Evolutionary conservation across 2,113 vertebrate species (phyloP).

Genomic region (Zosterops lateralis): DNA sequence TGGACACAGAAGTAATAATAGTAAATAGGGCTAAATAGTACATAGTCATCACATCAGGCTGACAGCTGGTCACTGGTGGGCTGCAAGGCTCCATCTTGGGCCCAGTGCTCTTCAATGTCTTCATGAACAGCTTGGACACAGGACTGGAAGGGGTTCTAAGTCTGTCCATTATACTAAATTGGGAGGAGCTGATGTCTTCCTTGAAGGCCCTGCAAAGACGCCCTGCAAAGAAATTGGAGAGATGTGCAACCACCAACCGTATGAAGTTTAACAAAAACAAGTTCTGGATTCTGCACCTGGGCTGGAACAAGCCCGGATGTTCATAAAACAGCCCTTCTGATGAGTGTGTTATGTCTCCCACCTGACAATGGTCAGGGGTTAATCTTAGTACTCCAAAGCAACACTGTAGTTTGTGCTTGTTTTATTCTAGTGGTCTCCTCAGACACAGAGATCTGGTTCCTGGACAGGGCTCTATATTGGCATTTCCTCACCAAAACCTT

Average conservation of each 20-base stretch:
- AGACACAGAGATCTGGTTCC: slow-evolving; percentile 91
- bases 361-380: not conserved
- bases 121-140: not conserved
- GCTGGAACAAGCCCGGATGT: not conserved
- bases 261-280: not conserved
- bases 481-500: slow-evolving; percentile 91
- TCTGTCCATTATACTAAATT: not conserved
- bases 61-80: not conserved
- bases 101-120: not conserved
- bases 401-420: not conserved
- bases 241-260: not conserved
- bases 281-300: not conserved
- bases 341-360: not conserved
- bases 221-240: not conserved
- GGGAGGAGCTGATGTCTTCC: not conserved
- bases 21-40: not conserved
- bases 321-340: not conserved
- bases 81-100: not conserved
- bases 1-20: not conserved
- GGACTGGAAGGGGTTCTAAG: not conserved
- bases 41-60: not conserved
- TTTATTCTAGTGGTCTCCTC: slow-evolving; percentile 76
- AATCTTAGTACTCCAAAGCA: not conserved
- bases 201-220: not conserved
- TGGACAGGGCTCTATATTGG: slow-evolving; percentile 93